Base-by-base conservation (phyloP, 2,888 invertebrate genomes). In the Himalopsyche kuldschensis region DNA sequence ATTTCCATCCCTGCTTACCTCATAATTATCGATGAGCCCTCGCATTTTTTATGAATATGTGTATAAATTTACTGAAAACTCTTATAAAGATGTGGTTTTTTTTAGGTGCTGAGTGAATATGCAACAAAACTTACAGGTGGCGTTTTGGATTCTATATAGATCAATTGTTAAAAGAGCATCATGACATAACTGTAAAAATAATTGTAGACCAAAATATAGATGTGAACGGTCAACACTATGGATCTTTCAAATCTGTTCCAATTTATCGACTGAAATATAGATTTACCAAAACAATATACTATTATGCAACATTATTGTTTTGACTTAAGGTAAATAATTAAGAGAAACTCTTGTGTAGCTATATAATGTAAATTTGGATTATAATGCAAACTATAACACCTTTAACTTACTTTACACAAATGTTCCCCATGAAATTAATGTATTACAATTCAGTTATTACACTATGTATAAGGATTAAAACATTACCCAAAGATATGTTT, bases 41-140 rank as follows among this genome's bases (percentile, higher is more conserved):
- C n/a, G n/a, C n/a, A n/a, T n/a, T n/a, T n/a, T n/a, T n/a, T n/a
- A n/a, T n/a, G n/a, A n/a, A n/a, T n/a, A 32, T n/a, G 8, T 78
- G 8, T 17, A 63, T 20, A 20, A 31, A 27, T 75, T 63, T 15
- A 5, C 27, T 85, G 24, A 79, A 76, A 10, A 24, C 15, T 79
- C 46, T 32, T 24, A 35, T 24, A 55, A 5, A 4, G 11, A 4
- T 47, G 41, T 77, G 11, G 20, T 15, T 78, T 75, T 75, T 93
- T 93, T 79, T 92, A 96, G 96, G 94, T 96, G 88, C 93, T 97
- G 87, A 95, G 95, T 89, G 93, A 96, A 89, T 97, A 97, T 89
- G 96, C 96, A 85, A 95, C 96, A 87, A 96, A 96, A 91, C 92
- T 97, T 87, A 95, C 96, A 88, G 96, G 96, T 35, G 85, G 86